These are phyloP conservation scores for Micrastur ruficollis DNA, from an alignment of 2,797 vertebrate species.

Conservation along the genomic window DNA sequence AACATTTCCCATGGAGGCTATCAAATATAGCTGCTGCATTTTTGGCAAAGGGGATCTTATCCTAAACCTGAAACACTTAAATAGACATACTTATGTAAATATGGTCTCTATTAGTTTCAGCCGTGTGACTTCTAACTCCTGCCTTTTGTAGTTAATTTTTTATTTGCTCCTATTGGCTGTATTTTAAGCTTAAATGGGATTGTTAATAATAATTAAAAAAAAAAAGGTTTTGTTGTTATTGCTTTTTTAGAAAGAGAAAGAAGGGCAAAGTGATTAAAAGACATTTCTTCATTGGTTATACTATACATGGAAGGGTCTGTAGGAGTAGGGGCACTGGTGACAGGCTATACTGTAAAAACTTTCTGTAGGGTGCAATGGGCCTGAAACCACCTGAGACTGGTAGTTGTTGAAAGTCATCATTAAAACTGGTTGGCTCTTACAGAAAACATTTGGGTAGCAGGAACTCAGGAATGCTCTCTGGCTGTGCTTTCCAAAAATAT, in stretches of 20 bases:
- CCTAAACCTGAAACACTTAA: slow-evolving; percentile 9
- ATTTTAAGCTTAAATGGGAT: not conserved
- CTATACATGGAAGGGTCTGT: not conserved
- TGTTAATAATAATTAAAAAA: not conserved
- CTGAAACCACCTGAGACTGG: not conserved
- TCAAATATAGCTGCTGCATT: slow-evolving; percentile 27
- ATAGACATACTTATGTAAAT: not conserved
- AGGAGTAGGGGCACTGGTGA: not conserved
- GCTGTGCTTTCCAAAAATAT: not conserved
- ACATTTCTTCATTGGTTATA: not conserved
- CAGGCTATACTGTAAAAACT: not conserved
- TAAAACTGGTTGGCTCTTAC: not conserved
- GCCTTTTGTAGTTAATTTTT: not conserved
- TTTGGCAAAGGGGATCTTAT: slow-evolving; percentile 15
- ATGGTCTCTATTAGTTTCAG: slow-evolving; percentile 21
- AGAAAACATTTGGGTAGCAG: not conserved
- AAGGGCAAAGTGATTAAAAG: not conserved
- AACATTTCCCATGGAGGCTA: slow-evolving; percentile 6
- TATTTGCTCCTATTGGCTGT: not conserved
- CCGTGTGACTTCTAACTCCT: not conserved
- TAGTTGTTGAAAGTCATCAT: not conserved
- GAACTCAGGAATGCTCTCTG: not conserved
- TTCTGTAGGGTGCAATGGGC: not conserved
- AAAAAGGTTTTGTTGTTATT: not conserved
- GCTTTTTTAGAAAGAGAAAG: not conserved